phyloP scores from a whole-genome alignment of 2,888 invertebrate species.

The Myathropa florea region DNA sequence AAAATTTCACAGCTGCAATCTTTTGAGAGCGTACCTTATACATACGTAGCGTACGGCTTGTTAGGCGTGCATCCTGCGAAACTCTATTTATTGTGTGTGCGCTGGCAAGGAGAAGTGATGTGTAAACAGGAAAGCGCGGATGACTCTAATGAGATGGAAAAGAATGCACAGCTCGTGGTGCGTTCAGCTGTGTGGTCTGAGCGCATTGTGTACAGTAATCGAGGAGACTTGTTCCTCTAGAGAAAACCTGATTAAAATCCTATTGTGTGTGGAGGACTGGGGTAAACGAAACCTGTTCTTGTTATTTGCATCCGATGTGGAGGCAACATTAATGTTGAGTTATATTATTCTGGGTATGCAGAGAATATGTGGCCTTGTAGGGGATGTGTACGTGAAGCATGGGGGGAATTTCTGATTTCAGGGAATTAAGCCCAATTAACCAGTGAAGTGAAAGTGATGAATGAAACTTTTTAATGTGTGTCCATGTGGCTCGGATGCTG shows the following conservation, averaged over 20 bases:
- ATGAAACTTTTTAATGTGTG: too few relatives aligned
- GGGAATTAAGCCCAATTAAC: too few relatives aligned
- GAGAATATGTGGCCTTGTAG: background rate
- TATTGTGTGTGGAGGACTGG: background rate
- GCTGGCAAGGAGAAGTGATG: slow-evolving; percentile 58
- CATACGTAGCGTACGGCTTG: background rate
- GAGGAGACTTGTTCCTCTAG: slow-evolving; percentile 1
- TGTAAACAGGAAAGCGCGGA: slow-evolving; percentile 56
- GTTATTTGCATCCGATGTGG: background rate
- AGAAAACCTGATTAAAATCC: slow-evolving; percentile 50
- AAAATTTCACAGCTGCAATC: slow-evolving; percentile 68
- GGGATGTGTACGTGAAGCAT: too few relatives aligned
- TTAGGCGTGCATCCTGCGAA: slow-evolving; percentile 4
- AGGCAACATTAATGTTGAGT: background rate
- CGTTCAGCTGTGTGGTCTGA: background rate
- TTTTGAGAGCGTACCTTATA: slow-evolving; percentile 14
- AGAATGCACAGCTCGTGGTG: slow-evolving; percentile 3
- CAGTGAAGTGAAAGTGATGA: too few relatives aligned
- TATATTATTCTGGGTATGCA: background rate
- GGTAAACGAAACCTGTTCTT: background rate
- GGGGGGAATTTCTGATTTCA: too few relatives aligned
- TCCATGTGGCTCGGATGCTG: too few relatives aligned
- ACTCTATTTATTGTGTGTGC: slow-evolving; percentile 52
- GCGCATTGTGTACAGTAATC: background rate
- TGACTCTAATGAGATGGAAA: slow-evolving; percentile 58